Base-by-base conservation (phyloP, 1,140 invertebrate species). In the Alviniconcha marisindica region DNA sequence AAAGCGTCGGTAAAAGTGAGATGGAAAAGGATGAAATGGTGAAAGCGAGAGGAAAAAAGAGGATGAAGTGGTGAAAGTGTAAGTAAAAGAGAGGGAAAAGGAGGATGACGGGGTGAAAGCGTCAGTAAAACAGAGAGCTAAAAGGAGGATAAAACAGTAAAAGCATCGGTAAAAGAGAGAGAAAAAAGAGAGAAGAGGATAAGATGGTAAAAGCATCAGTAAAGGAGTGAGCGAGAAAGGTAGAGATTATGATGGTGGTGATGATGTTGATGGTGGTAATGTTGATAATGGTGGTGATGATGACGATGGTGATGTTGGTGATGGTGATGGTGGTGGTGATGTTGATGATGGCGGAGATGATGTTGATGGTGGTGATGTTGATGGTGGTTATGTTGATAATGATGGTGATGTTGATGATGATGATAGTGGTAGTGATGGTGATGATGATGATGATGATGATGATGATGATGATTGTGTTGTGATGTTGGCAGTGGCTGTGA, bases 371-470 rank as follows among this genome's bases (percentile, higher is more conserved):
- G 38, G 42, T 40, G 10, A 42, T 42, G 15, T 4, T 48, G 4
- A 42, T 74, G 18, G 5, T 42, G 7, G 24, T 44, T 12, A 42
- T 42, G 15, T 40, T 42, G 38, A 7, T 42, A 38, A 42, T 42
- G 38, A 74, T 28, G 15, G 21, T n/a, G 0, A 24, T 24, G 71
- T 12, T 42, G 24, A 18, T 42, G 71, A 40, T 42, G 42, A 74
- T 42, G 18, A 42, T 74, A 42, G 18, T 74, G 71, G 10, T 74
- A 10, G n/a, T 42, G 71, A 42, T 74, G 38, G n/a, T 42, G 71
- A 42, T 36, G 66, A 24, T 74, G 71, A 21, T 42, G 36, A 24
- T 74, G 71, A 74, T 74, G 28, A 74, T 42, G 71, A 40, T 74
- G 38, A 24, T 40, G 38, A 42, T 42, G 7, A 74, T 74, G 38